phyloP scores from a whole-genome alignment of 2,888 invertebrate genomes.

The Omphaloscelis lunosa region DNA sequence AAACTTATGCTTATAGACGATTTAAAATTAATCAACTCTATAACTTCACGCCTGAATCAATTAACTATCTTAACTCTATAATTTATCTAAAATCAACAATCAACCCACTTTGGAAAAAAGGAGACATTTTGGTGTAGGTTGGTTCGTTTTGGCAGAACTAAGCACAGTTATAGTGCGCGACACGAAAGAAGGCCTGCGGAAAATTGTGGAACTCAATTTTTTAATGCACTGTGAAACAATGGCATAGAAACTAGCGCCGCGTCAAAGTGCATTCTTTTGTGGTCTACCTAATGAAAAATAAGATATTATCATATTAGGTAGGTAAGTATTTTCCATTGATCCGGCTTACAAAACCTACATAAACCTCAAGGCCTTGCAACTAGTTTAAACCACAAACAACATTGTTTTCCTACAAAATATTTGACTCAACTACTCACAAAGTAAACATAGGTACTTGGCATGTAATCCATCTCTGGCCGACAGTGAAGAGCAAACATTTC shows the following conservation, averaged over 20 bases:
- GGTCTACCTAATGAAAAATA: no score
- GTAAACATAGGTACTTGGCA: slow-evolving; percentile 49
- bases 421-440: slow-evolving; percentile 31
- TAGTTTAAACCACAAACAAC: slow-evolving; percentile 30
- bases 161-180: no score
- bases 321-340: neutral
- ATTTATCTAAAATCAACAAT: neutral
- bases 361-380: slow-evolving; percentile 11
- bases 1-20: no score
- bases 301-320: no score
- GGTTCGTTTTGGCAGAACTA: neutral
- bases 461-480: slow-evolving; percentile 62
- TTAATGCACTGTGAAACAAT: no score
- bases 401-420: slow-evolving; percentile 37
- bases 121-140: neutral
- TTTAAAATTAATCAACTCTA: no score
- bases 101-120: neutral
- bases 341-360: neutral
- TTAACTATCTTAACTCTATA: no score
- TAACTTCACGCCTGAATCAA: no score
- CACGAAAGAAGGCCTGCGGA: no score
- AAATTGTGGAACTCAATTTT: no score
- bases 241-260: no score
- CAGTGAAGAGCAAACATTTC: slow-evolving; percentile 63
- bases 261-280: no score